phyloP scores from a whole-genome alignment of 2,888 invertebrate genomes.

The Drosophila yooni region DNA sequence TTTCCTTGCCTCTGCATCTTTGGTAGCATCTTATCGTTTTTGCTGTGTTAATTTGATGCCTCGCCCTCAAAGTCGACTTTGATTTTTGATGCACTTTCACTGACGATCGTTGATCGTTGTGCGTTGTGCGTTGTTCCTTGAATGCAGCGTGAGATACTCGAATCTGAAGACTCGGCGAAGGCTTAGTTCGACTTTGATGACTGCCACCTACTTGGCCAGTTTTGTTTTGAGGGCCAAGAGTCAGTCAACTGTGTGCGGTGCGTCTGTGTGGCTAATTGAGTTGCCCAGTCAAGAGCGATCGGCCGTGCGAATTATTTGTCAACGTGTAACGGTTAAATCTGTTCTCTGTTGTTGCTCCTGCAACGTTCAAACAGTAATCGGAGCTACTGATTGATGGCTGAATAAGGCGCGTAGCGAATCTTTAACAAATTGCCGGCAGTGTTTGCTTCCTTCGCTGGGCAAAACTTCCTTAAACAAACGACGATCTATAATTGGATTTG shows the following conservation, averaged over 20 bases:
- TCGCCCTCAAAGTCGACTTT: slow-evolving; percentile 67
- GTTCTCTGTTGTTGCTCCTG: slow-evolving; percentile 39
- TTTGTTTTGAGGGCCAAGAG: slow-evolving; percentile 36
- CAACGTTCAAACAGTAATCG: slow-evolving; percentile 54
- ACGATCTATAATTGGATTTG: slow-evolving; percentile 36
- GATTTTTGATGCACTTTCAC: slow-evolving; percentile 80
- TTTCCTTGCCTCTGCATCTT: slow-evolving; percentile 44
- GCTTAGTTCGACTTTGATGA: slow-evolving; percentile 33
- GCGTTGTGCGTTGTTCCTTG: slow-evolving; percentile 19
- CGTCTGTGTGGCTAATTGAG: slow-evolving; percentile 76
- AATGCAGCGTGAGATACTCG: slow-evolving; percentile 76
- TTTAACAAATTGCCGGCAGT: slow-evolving; percentile 67
- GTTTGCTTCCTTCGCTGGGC: slow-evolving; percentile 45
- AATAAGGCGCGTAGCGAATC: slow-evolving; percentile 65
- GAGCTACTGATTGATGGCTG: slow-evolving; percentile 63
- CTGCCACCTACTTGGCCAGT: slow-evolving; percentile 73
- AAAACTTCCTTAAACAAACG: slow-evolving; percentile 73
- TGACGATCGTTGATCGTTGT: slow-evolving; percentile 34
- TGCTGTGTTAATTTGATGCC: slow-evolving; percentile 75
- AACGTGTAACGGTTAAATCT: slow-evolving; percentile 74
- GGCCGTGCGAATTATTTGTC: slow-evolving; percentile 79
- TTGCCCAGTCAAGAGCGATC: slow-evolving; percentile 66
- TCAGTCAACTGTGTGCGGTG: slow-evolving; percentile 71
- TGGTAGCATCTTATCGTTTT: slow-evolving; percentile 69
- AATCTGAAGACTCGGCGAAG: slow-evolving; percentile 11